Evolutionary conservation across 2,113 vertebrate species (phyloP).

Genomic region (Clarias magur): DNA sequence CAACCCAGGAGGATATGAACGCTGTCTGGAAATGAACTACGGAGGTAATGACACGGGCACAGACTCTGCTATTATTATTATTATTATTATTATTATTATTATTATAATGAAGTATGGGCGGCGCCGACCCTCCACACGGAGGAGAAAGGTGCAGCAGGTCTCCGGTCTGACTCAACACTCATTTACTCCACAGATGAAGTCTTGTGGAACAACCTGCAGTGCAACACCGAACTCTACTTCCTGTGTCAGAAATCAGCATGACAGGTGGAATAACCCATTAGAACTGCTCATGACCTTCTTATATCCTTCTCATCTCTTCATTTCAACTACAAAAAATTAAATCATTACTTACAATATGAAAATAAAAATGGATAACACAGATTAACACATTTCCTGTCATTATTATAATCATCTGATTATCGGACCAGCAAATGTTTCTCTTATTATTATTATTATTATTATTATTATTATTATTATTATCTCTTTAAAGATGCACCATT

Average conservation of each 20-base stretch:
- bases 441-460: background rate
- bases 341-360: background rate
- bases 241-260: background rate
- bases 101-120: background rate
- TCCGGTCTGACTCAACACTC: background rate
- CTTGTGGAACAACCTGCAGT: slow-evolving; percentile 29
- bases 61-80: no score
- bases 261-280: background rate
- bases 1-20: background rate
- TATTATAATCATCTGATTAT: no score
- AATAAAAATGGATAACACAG: background rate
- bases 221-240: background rate
- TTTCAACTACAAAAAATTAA: background rate
- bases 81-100: background rate
- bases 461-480: background rate
- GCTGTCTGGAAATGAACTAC: slow-evolving; percentile 36
- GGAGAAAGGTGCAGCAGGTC: background rate
- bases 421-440: background rate
- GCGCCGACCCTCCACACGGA: background rate
- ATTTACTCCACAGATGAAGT: slow-evolving; percentile 12
- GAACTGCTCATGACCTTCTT: background rate
- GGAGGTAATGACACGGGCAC: slow-evolving; percentile 29
- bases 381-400: background rate
- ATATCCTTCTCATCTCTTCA: background rate
- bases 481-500: no score